Conservation (phyloP, 2,797 vertebrate species). For the Myiothlypis chrysogaster region DNA sequence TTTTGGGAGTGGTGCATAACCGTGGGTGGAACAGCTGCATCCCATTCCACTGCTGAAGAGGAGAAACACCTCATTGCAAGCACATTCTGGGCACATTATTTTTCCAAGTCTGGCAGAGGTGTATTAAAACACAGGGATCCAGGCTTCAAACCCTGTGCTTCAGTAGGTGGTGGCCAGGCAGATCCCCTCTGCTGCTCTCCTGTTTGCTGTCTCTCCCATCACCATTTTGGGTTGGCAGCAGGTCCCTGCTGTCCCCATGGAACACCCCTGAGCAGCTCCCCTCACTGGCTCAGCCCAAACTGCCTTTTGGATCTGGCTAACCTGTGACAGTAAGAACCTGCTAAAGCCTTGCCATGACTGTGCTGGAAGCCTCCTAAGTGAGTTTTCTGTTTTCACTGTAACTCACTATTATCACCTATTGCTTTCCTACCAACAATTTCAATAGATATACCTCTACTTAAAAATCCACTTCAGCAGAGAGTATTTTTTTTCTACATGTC, state of each 20-base stretch:
- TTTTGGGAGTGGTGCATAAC: not conserved
- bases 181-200: not conserved
- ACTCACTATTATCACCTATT: not conserved
- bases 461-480: not conserved
- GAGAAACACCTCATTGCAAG: not conserved
- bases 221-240: not conserved
- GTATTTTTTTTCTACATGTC: not conserved
- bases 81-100: not conserved
- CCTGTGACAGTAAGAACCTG: not conserved
- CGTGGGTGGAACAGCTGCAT: not conserved
- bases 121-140: not conserved
- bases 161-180: not conserved
- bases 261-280: not conserved
- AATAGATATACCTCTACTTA: not conserved
- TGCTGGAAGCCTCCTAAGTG: not conserved
- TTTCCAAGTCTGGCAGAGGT: not conserved
- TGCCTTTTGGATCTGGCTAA: not conserved
- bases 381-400: not conserved
- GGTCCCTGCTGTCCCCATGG: not conserved
- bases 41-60: not conserved
- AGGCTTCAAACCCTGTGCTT: not conserved
- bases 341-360: not conserved
- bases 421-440: not conserved
- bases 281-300: not conserved
- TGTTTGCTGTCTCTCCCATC: not conserved